Evolutionary conservation across 2,888 invertebrate genomes (phyloP).

Genomic region (Stenchaetothrips biformis): DNA sequence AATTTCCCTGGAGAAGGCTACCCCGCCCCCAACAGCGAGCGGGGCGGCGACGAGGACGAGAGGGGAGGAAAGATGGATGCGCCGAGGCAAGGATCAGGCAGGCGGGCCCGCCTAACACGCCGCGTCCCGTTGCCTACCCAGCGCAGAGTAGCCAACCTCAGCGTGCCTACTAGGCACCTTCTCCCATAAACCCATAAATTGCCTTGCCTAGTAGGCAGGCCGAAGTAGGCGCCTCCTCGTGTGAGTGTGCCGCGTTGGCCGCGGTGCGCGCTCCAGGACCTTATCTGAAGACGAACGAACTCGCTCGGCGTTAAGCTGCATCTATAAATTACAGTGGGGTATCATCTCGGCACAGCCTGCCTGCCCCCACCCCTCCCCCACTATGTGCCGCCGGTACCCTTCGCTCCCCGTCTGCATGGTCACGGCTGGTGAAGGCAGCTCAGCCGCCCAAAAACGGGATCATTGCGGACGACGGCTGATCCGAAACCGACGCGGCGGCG

Average conservation of each 20-base stretch:
- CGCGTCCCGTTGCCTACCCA: too few species aligned
- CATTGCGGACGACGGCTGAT: too few species aligned
- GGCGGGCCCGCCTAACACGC: background rate
- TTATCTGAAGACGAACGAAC: slow-evolving; percentile 10
- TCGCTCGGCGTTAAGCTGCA: slow-evolving; percentile 1
- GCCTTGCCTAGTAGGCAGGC: too few species aligned
- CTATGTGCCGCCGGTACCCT: background rate
- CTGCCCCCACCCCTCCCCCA: background rate
- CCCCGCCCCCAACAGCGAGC: background rate
- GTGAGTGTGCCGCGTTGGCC: background rate
- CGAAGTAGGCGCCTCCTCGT: too few species aligned
- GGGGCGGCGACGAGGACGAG: too few species aligned
- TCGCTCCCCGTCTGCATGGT: background rate
- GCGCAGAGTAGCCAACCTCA: too few species aligned
- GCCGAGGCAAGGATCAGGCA: background rate
- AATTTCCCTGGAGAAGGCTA: slow-evolving; percentile 11
- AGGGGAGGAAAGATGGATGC: too few species aligned
- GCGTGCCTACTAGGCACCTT: too few species aligned
- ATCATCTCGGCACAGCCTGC: background rate
- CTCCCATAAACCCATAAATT: too few species aligned
- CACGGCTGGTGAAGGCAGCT: too few species aligned
- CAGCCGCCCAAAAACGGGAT: too few species aligned
- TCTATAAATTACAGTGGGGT: background rate
- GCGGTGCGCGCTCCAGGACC: background rate
- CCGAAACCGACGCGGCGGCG: too few species aligned